A percentile compares a stretch with the other conserved stretches of the same genome.
phyloP scores from a whole-genome alignment of 2,113 vertebrate species.

The Rattus rattus region DNA sequence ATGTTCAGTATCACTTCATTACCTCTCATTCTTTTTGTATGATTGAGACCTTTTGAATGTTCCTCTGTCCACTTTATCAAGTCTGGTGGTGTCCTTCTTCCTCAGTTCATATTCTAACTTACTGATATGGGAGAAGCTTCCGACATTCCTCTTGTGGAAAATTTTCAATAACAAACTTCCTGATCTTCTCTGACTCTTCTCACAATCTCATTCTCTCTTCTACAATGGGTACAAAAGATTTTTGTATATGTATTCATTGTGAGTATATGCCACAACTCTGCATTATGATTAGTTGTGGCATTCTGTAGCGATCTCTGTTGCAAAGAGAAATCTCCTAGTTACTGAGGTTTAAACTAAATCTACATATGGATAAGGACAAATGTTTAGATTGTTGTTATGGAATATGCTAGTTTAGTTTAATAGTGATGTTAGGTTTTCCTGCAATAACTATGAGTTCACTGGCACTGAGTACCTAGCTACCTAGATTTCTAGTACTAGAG shows the following conservation, averaged over 20 bases:
- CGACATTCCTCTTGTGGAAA: neutral
- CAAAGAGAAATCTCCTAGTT: neutral
- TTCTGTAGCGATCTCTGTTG: neutral
- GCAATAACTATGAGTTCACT: neutral
- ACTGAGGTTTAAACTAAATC: neutral
- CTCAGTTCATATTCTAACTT: neutral
- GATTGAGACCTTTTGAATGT: neutral
- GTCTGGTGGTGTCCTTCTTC: neutral
- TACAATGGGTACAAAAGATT: neutral
- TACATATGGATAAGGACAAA: neutral
- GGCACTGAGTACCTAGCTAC: neutral
- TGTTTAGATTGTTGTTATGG: neutral
- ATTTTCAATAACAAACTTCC: neutral
- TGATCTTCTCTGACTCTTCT: neutral
- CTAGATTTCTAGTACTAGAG: neutral
- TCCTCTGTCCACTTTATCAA: neutral
- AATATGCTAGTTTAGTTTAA: neutral
- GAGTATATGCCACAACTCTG: neutral
- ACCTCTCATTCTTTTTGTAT: neutral
- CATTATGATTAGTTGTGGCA: neutral
- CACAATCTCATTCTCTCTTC: neutral
- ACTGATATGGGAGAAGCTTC: neutral
- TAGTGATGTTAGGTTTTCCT: neutral
- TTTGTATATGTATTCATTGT: neutral
- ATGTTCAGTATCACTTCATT: neutral